phyloP scores from a whole-genome alignment of 2,113 vertebrate genomes.

The Sterrhoptilus dennistouni region DNA sequence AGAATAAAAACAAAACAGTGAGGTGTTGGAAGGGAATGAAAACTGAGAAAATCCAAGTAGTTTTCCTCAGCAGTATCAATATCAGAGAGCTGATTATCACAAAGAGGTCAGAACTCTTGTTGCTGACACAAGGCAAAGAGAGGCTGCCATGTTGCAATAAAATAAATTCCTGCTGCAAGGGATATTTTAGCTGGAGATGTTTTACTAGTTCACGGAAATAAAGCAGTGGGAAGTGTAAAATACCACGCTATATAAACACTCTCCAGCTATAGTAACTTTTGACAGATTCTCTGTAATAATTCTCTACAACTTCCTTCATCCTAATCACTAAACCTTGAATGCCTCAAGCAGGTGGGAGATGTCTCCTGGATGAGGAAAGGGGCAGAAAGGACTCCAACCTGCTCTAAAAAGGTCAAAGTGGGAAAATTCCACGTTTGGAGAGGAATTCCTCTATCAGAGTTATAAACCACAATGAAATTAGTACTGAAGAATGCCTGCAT shows the following conservation, averaged over 20 bases:
- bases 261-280: background rate
- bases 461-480: background rate
- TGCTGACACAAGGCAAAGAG: background rate
- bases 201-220: background rate
- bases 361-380: background rate
- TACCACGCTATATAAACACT: background rate
- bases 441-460: background rate
- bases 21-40: background rate
- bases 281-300: background rate
- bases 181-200: background rate
- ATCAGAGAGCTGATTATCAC: background rate
- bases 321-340: background rate
- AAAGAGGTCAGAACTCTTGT: background rate
- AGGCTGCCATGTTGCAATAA: background rate
- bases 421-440: background rate
- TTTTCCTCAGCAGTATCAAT: background rate
- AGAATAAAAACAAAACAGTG: background rate
- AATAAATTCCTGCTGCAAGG: background rate
- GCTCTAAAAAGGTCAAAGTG: background rate
- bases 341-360: background rate
- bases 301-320: background rate
- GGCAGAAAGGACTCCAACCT: fast-evolving
- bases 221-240: background rate
- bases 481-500: background rate
- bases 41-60: background rate